These are phyloP conservation scores for Parnassius orleans DNA, from an alignment of 2,888 invertebrate species.

Conservation along the genomic window DNA sequence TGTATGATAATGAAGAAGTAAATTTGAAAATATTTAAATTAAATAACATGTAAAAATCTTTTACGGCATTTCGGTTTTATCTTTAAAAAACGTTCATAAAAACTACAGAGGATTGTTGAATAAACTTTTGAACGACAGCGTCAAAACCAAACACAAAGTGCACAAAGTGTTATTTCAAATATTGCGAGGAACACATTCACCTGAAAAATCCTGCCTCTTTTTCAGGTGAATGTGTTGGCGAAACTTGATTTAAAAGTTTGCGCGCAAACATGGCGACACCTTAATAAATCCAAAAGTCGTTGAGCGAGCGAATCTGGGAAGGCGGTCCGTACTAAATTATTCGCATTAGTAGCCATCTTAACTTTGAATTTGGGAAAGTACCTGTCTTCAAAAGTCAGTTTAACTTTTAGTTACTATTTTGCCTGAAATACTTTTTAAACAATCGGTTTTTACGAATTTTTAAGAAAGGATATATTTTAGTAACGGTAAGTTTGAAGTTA, in stretches of 20 bases:
- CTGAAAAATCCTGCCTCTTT: slow-evolving; percentile 3
- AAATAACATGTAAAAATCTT: too few relatives aligned
- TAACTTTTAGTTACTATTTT: slow-evolving; percentile 26
- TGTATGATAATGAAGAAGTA: too few relatives aligned
- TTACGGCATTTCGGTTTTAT: too few relatives aligned
- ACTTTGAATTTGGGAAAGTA: slow-evolving; percentile 16
- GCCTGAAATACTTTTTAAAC: slow-evolving; percentile 1
- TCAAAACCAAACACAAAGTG: not conserved
- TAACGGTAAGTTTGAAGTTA: too few relatives aligned
- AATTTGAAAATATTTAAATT: too few relatives aligned
- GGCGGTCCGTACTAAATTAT: slow-evolving; percentile 24
- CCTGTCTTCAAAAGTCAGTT: slow-evolving; percentile 21
- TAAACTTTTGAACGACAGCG: not conserved
- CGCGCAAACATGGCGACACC: slow-evolving; percentile 21
- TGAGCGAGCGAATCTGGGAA: slow-evolving; percentile 10
- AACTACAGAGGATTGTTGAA: not conserved
- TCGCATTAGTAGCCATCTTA: slow-evolving; percentile 22
- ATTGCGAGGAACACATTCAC: not conserved
- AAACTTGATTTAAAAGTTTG: slow-evolving; percentile 25
- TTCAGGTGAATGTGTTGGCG: slow-evolving; percentile 1
- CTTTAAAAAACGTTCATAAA: not conserved
- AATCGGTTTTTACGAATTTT: slow-evolving; percentile 8
- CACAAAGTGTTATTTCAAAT: not conserved
- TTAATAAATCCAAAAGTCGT: slow-evolving; percentile 21
- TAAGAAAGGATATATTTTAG: not conserved